Evolutionary conservation across 2,797 vertebrate species (phyloP).

Genomic region (Hafferia zeledoni): DNA sequence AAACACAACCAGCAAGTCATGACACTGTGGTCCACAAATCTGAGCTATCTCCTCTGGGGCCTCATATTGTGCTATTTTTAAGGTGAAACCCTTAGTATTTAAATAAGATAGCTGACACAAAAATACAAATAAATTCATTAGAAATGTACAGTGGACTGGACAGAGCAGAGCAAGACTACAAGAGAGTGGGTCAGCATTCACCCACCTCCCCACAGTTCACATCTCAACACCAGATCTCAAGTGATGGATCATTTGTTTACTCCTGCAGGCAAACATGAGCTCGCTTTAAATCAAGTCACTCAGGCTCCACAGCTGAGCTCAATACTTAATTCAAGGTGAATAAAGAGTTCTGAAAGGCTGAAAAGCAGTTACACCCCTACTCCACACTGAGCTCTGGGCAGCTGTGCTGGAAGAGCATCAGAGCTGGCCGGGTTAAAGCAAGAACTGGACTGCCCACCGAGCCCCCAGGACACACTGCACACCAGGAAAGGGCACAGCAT

Average conservation of each 20-base stretch:
- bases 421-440: background rate
- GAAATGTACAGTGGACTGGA: conserved; percentile 30
- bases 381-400: background rate
- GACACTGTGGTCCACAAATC: background rate
- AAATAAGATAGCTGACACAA: conserved; percentile 34
- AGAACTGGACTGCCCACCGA: background rate
- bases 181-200: conserved; percentile 7
- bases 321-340: background rate
- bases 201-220: conserved; percentile 18
- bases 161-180: conserved; percentile 14
- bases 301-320: background rate
- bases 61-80: background rate
- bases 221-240: conserved; percentile 17
- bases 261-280: background rate
- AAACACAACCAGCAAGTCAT: conserved; percentile 51
- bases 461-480: background rate
- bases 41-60: background rate
- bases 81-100: background rate
- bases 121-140: conserved; percentile 51
- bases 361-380: background rate
- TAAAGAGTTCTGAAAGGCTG: background rate
- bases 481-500: background rate
- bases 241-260: background rate
- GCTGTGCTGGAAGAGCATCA: background rate
- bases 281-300: background rate